Percentiles rank a stretch among this genome's conserved stretches.
These are phyloP conservation scores for Nineta flava DNA, from an alignment of 2,888 invertebrate genomes.

Conservation along the genomic window DNA sequence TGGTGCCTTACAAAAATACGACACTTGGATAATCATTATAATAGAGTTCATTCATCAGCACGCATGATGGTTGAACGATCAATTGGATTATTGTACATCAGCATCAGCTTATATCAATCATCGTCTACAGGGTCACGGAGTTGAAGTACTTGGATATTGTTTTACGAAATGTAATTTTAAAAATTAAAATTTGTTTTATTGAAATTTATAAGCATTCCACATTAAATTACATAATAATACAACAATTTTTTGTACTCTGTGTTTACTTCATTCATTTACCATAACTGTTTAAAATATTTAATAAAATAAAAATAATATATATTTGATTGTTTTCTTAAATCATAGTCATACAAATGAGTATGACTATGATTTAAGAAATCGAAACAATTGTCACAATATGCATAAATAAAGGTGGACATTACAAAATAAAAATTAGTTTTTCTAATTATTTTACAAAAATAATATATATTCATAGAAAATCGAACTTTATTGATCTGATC, in stretches of 20 bases:
- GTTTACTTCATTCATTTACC: no score
- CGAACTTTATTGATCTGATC: no score
- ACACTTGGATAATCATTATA: neutral
- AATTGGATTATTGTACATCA: neutral
- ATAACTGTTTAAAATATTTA: neutral
- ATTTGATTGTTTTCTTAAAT: no score
- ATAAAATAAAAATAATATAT: neutral
- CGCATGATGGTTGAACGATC: constrained; percentile 1
- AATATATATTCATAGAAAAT: no score
- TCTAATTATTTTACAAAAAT: no score
- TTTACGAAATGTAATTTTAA: no score
- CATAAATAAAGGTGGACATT: no score
- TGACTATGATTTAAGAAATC: no score
- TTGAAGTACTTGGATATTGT: neutral
- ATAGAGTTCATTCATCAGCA: neutral
- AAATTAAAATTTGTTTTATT: no score
- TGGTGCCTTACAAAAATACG: constrained; percentile 2
- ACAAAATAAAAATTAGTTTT: no score
- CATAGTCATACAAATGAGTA: no score
- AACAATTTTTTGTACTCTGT: neutral
- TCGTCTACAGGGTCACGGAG: neutral
- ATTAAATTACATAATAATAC: neutral
- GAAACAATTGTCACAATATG: no score
- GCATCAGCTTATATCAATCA: neutral
- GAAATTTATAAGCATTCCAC: neutral